phyloP scores from a whole-genome alignment of 2,888 invertebrate genomes.

The Nephrocerus scutellatus region DNA sequence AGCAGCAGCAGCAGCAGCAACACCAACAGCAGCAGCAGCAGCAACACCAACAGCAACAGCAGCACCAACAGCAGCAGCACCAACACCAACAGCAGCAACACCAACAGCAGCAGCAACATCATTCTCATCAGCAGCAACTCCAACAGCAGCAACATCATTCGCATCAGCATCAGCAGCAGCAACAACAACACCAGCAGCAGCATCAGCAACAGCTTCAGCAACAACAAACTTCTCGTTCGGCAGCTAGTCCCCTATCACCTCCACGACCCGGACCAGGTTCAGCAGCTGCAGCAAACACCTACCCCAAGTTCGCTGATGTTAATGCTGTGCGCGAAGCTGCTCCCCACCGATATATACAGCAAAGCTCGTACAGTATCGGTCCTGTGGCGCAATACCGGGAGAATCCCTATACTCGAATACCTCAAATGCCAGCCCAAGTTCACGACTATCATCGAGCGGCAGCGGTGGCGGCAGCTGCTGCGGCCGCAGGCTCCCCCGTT shows the following conservation, averaged over 20 bases:
- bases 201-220: slow-evolving; percentile 31
- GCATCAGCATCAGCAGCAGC: slow-evolving; percentile 29
- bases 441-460: slow-evolving; percentile 39
- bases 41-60: slow-evolving; percentile 30
- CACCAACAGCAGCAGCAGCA: slow-evolving; percentile 23
- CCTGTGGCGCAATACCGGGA: slow-evolving; percentile 43
- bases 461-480: slow-evolving; percentile 31
- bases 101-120: slow-evolving; percentile 29
- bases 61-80: slow-evolving; percentile 26
- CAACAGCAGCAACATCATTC: slow-evolving; percentile 32
- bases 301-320: slow-evolving; percentile 42
- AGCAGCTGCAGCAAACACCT: slow-evolving; percentile 39
- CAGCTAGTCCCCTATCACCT: slow-evolving; percentile 47
- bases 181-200: slow-evolving; percentile 32
- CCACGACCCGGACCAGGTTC: slow-evolving; percentile 42
- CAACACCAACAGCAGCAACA: slow-evolving; percentile 24
- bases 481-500: slow-evolving; percentile 27
- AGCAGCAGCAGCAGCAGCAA: slow-evolving; percentile 13
- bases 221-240: slow-evolving; percentile 41
- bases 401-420: slow-evolving; percentile 44
- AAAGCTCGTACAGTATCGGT: slow-evolving; percentile 43
- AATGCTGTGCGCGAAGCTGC: slow-evolving; percentile 41
- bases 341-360: slow-evolving; percentile 44
- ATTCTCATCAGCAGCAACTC: slow-evolving; percentile 32
- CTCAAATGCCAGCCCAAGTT: slow-evolving; percentile 38